Base-by-base conservation (phyloP, 2,113 vertebrate genomes). In the Hystrix brachyura region DNA sequence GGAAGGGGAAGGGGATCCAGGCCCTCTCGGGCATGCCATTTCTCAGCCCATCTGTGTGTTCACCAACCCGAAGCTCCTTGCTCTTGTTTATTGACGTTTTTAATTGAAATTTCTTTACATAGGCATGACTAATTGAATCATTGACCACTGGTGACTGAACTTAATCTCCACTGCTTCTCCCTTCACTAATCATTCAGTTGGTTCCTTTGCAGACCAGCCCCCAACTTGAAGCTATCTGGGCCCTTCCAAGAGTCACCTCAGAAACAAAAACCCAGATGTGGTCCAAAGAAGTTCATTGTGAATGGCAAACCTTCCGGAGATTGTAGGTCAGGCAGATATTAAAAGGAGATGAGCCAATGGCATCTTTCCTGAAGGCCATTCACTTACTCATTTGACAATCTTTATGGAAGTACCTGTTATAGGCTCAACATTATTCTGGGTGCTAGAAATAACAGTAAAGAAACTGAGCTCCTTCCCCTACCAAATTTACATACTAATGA, bases 121-220 rank as follows among this genome's bases (percentile, higher is more conserved):
- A 48, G 46, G 38, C 69, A 59, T 34, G 23, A 51, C 15, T 53
- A 14, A 71, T 48, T 8, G 55, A 79, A n/a, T 72, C 74, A 62
- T 2, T 53, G 55, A 21, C 55, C 55, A 46, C 0, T 34, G 29
- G 48, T 76, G 15, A 83, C 8, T n/a, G 74, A 87, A 91, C 6
- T n/a, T 32, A 62, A 38, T 65, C 60, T 59, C 64, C 8, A 51
- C 76, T n/a, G 67, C 64, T 90, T 53, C 32, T 38, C 57, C 7
- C 32, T 65, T 14, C 3, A 60, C 67, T 80, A 34, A 57, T n/a
- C 17, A 46, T 0, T 0, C 7, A 19, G 14, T 17, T 62, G 23
- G 14, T 21, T 71, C 57, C 55, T 48, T 17, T 79, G 84, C 7
- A 38, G 72, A 81, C 5, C 7, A 62, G 11, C 3, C 12, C 43